These are phyloP conservation scores for Rhinopomastus cyanomelas DNA, from an alignment of 2,113 vertebrate species.

Conservation along the genomic window DNA sequence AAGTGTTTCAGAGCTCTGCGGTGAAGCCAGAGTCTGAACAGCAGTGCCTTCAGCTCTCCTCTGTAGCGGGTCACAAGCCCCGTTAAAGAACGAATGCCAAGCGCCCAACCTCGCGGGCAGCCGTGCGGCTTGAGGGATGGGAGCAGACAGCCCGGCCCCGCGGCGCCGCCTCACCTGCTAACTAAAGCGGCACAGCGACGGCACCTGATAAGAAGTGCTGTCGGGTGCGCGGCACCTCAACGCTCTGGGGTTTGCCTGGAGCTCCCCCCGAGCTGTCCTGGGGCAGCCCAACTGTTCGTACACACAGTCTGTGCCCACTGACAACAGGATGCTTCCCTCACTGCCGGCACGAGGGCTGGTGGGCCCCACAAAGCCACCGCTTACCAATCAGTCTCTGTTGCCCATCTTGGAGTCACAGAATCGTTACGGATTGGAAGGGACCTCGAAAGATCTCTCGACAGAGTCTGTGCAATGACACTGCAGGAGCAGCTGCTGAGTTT, in stretches of 20 bases:
- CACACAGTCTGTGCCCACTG: background rate
- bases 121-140: background rate
- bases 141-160: background rate
- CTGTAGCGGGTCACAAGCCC: background rate
- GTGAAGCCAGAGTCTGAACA: background rate
- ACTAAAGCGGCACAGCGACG: background rate
- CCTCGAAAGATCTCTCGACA: no score
- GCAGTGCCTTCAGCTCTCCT: background rate
- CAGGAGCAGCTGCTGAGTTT: background rate
- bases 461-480: background rate
- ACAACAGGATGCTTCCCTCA: background rate
- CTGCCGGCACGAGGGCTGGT: background rate
- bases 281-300: background rate
- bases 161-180: background rate
- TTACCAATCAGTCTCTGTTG: no score
- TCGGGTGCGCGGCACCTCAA: background rate
- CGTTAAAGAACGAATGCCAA: background rate
- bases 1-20: background rate
- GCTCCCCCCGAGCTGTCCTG: background rate
- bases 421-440: no score
- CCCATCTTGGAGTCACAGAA: no score
- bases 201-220: background rate
- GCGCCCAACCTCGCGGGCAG: background rate
- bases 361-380: rapidly evolving
- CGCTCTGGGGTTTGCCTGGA: rapidly evolving